These are phyloP conservation scores for Phoronis australis DNA, from an alignment of 2,888 invertebrate genomes.

Conservation along the genomic window DNA sequence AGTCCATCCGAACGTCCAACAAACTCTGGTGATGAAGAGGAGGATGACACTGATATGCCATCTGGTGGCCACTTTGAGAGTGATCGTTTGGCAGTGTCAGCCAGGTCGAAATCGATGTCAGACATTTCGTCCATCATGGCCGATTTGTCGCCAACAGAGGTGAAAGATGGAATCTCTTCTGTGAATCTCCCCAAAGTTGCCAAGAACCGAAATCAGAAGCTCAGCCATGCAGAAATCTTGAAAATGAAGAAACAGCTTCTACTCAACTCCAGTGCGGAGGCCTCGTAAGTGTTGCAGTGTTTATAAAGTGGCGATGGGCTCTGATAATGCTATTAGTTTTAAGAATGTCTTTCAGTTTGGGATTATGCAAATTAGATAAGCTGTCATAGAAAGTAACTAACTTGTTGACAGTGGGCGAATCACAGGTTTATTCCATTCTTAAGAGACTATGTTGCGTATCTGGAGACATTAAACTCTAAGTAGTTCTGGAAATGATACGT, in stretches of 20 bases:
- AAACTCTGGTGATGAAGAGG: too few relatives aligned
- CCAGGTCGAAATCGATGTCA: conserved; percentile 29
- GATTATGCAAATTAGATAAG: too few relatives aligned
- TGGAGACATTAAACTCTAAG: too few relatives aligned
- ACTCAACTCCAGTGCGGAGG: conserved; percentile 49
- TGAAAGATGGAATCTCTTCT: conserved; percentile 40
- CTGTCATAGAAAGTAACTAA: too few relatives aligned
- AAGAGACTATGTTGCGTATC: too few relatives aligned
- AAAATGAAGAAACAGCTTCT: conserved; percentile 49
- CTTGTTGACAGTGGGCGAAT: too few relatives aligned
- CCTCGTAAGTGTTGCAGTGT: conserved; percentile 55
- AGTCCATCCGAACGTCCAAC: too few relatives aligned
- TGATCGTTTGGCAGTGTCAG: background rate
- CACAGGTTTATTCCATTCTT: too few relatives aligned
- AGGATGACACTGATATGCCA: background rate
- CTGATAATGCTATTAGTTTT: too few relatives aligned
- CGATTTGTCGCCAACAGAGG: conserved; percentile 26
- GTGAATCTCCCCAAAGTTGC: conserved; percentile 35
- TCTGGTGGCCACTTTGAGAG: background rate
- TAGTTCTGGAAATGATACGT: too few relatives aligned
- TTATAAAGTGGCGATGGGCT: too few relatives aligned
- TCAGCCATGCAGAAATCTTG: conserved; percentile 32
- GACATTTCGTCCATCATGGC: conserved; percentile 31
- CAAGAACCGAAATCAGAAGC: conserved; percentile 19
- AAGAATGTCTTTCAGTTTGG: too few relatives aligned